A percentile compares a stretch with the other conserved stretches of the same genome.
These are phyloP conservation scores for Rhincodon typus DNA, from an alignment of 2,797 vertebrate species.

Conservation along the genomic window DNA sequence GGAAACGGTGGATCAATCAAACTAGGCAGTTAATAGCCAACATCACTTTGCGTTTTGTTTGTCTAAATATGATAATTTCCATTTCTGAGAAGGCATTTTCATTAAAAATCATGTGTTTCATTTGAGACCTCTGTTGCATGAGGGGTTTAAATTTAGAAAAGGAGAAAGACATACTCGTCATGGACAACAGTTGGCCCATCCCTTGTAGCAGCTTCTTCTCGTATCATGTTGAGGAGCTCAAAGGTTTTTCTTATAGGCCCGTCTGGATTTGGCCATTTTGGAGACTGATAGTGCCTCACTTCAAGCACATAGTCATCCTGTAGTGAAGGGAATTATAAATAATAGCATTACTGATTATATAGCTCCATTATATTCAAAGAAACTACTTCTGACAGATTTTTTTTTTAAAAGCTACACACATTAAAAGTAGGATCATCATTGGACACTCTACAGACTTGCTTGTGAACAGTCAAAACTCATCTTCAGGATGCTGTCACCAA, in stretches of 20 bases:
- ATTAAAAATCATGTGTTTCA: background rate
- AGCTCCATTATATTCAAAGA: background rate
- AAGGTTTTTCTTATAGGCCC: slow-evolving; percentile 86
- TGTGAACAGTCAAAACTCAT: background rate
- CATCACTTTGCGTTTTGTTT: background rate
- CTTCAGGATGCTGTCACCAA: background rate
- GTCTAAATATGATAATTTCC: background rate
- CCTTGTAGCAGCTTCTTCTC: slow-evolving; percentile 62
- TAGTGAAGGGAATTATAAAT: slow-evolving; percentile 39
- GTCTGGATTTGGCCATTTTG: slow-evolving; percentile 91
- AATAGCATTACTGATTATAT: background rate
- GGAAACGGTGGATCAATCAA: background rate
- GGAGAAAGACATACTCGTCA: slow-evolving; percentile 71
- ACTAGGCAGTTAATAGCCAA: background rate
- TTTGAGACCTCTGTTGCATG: background rate
- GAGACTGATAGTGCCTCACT: slow-evolving; percentile 79
- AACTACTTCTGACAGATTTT: background rate
- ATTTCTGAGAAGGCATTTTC: background rate
- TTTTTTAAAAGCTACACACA: background rate
- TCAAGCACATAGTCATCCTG: slow-evolving; percentile 91
- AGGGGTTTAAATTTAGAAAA: background rate
- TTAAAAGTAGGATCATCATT: background rate
- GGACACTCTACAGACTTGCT: background rate
- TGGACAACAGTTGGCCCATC: slow-evolving; percentile 80
- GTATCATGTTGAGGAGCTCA: slow-evolving; percentile 78